Evolutionary conservation across 1,140 invertebrate genomes (phyloP).

Genomic region (Augochlora pura): DNA sequence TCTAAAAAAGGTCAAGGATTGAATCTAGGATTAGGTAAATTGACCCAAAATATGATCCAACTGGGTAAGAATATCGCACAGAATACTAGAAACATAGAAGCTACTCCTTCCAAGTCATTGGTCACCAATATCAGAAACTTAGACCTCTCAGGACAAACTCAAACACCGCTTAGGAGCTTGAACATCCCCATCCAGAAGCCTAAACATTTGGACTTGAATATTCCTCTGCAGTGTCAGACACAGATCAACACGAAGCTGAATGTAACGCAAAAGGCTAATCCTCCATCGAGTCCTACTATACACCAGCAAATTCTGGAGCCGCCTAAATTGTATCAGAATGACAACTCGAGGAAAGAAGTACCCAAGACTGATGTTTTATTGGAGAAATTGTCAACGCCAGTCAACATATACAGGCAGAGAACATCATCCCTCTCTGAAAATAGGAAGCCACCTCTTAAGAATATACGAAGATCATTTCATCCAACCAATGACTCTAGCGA

Average conservation of each 20-base stretch:
- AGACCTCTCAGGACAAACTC: slow-evolving; percentile 44
- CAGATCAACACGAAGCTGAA: slow-evolving; percentile 52
- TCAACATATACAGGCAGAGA: slow-evolving; percentile 71
- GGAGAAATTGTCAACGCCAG: slow-evolving; percentile 55
- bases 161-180: slow-evolving; percentile 46
- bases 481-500: slow-evolving; percentile 75
- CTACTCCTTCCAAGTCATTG: slow-evolving; percentile 38
- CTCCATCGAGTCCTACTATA: slow-evolving; percentile 58
- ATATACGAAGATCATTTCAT: slow-evolving; percentile 74
- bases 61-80: slow-evolving; percentile 72
- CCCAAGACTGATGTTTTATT: slow-evolving; percentile 55
- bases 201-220: slow-evolving; percentile 69
- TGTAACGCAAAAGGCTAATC: slow-evolving; percentile 47
- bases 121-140: slow-evolving; percentile 58
- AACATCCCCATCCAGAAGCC: slow-evolving; percentile 67
- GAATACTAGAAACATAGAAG: slow-evolving; percentile 68
- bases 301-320: slow-evolving; percentile 75
- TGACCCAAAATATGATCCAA: slow-evolving; percentile 76
- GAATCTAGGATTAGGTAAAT: slow-evolving; percentile 67
- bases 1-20: slow-evolving; percentile 73
- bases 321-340: slow-evolving; percentile 75
- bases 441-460: slow-evolving; percentile 69
- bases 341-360: slow-evolving; percentile 58
- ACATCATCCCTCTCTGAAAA: slow-evolving; percentile 76
- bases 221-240: slow-evolving; percentile 55